Evolutionary conservation across 2,113 vertebrate species (phyloP), one percentile per base, ranked within the genome.

Genomic region (Gallinago media): DNA sequence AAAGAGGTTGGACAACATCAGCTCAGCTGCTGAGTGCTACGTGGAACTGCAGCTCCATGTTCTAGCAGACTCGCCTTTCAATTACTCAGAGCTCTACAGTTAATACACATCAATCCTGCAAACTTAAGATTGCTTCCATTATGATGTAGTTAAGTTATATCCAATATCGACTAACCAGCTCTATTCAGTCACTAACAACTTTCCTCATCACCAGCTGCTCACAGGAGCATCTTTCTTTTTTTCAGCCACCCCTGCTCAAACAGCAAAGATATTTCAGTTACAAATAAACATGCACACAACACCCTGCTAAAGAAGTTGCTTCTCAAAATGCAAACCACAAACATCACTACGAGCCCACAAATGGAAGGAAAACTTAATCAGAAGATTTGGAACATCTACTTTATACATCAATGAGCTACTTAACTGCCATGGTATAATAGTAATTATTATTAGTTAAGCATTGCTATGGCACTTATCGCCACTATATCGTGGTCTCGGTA

Each of bases 301-400:
- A 5, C 47, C 4, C 23, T 0, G 0, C 50, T 62, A 5, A 49
- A 55, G 40, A 92, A 89, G 31, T 46, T 18, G 17, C 13, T 87
- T 47, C 70, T 90, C 46, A 86, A 79, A 80, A 85, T 31, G 38
- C 72, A 81, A 80, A 74, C 59, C 59, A 85, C 40, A 85, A 78
- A n/a, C n/a, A 77, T 23, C 50, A 58, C 3, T 11, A 34, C 11
- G 22, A 93, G 22, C 25, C 40, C 54, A 26, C 8, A 83, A 12
- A 66, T 0, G 8, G 47, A 87, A 65, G 34, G 49, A 68, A 89
- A 52, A 20, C 23, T 44, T 52, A 44, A 58, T 42, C 54, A 74
- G 65, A 78, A 52, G 62, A 38, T 36, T 4, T 44, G 36, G 29
- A 83, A 70, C 22, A 67, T 26, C 46, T 49, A 27, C n/a, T 42